Base-by-base conservation (phyloP, 2,113 vertebrate species). In the Serinus canaria region DNA sequence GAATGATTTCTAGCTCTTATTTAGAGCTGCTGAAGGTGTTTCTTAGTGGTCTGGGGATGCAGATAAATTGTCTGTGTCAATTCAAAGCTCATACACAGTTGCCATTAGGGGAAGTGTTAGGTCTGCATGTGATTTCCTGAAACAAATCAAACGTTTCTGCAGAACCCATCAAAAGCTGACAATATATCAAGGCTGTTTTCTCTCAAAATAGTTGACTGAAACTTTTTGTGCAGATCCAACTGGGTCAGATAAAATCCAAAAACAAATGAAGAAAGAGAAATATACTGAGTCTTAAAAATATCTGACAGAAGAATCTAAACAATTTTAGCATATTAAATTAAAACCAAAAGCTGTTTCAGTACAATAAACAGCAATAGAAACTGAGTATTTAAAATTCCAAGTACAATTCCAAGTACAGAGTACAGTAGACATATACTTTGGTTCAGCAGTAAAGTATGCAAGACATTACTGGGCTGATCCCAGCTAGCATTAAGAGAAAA, bases 391-490 rank as follows among this genome's bases (percentile, higher is more conserved):
- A 47, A 20, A 72, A 21, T 8, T 53, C 31, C 27, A 6, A 0
- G 0, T 28, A 41, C 23, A 74, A 22, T 8, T 53, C 53, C 27
- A 6, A 0, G 0, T 28, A 41, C 23, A 74, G 21, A 72, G 25
- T 13, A 23, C 14, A 52, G 25, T 17, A 21, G 10, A 56, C 2
- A 0, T 9, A 23, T 5, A 58, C 0, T 0, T 46, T 9, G 2
- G 16, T 52, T 18, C 33, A 75, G 64, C 33, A 63, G 39, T 30
- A 30, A 80, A 53, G 44, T 28, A 33, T 46, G 31, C 0, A 6
- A 81, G 41, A 46, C 21, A 33, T n/a, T 49, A 31, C 55, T 68
- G 35, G 67, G 56, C 68, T 83, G 39, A 77, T 66, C 35, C 23
- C 21, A 52, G 30, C 1, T 5, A 1, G 39, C 23, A 52, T 56